Conservation (phyloP, 1,140 invertebrate species). For the Eufriesea mexicana region DNA sequence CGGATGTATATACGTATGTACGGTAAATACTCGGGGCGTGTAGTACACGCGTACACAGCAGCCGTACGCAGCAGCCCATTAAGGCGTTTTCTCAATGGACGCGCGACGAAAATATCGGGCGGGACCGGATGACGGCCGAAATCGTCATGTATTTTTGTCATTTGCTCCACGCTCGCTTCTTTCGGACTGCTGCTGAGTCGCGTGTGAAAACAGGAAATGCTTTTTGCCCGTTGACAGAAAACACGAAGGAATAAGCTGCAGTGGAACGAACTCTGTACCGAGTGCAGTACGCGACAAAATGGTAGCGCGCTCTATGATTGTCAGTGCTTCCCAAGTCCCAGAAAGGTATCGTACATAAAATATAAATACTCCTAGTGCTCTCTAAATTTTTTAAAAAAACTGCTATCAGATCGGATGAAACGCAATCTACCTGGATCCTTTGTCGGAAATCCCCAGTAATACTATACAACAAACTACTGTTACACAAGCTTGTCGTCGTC, state of each 20-base stretch:
- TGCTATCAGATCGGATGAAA: no score
- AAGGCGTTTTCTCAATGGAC: slow-evolving; percentile 60
- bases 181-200: neutral
- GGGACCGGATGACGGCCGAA: slow-evolving; percentile 57
- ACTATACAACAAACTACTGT: no score
- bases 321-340: no score
- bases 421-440: no score
- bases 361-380: no score
- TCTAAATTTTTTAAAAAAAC: no score
- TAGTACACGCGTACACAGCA: neutral
- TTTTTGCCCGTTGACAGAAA: slow-evolving; percentile 52
- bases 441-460: no score
- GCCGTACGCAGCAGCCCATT: slow-evolving; percentile 38
- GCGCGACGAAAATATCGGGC: slow-evolving; percentile 59
- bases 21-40: neutral
- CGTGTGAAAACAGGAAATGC: slow-evolving; percentile 60
- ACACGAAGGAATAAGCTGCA: neutral
- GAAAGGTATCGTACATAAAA: no score
- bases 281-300: neutral
- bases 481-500: no score
- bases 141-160: slow-evolving; percentile 65
- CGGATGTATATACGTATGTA: neutral
- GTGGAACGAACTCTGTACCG: neutral
- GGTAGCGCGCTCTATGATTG: no score
- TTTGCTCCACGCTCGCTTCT: slow-evolving; percentile 36